phyloP scores from a whole-genome alignment of 2,797 vertebrate species.

The Hoplostethus mediterraneus region DNA sequence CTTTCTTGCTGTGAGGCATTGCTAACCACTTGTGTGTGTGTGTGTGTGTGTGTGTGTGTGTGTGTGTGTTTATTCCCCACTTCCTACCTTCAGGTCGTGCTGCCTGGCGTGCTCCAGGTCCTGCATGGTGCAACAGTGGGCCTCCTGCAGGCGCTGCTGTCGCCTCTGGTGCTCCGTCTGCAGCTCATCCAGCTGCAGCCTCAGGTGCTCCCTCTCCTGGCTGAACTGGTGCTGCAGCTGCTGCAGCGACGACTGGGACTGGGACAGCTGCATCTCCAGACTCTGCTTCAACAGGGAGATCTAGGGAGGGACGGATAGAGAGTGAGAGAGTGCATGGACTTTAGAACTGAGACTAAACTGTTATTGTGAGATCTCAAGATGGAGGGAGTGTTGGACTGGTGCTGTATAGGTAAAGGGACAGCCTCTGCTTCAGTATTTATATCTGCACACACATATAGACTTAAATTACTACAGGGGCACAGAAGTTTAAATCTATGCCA shows the following conservation, averaged over 20 bases:
- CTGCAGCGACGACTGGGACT: conserved; percentile 96
- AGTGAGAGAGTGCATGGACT: not conserved
- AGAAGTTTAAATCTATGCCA: too few species aligned
- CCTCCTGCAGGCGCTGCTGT: conserved; percentile 94
- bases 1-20: too few species aligned
- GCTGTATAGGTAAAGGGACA: not conserved
- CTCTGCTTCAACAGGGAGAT: conserved; percentile 98
- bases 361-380: not conserved
- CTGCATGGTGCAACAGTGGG: conserved; percentile 91
- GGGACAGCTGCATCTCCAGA: conserved; percentile 97
- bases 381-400: not conserved
- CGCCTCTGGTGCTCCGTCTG: conserved; percentile 94
- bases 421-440: not conserved
- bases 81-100: conserved; percentile 90
- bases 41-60: conserved; percentile 3
- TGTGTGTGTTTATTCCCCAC: conserved; percentile 1
- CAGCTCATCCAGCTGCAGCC: conserved; percentile 94
- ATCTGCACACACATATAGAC: not conserved
- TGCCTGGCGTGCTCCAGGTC: conserved; percentile 93
- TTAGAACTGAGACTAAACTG: not conserved
- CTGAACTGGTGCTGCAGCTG: conserved; percentile 96
- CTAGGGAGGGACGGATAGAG: conserved; percentile 66
- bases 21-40: too few species aligned
- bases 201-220: conserved; percentile 94
- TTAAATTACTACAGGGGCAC: too few species aligned